These are phyloP conservation scores for Drosophila atripex DNA, from an alignment of 2,888 invertebrate genomes.

Conservation along the genomic window DNA sequence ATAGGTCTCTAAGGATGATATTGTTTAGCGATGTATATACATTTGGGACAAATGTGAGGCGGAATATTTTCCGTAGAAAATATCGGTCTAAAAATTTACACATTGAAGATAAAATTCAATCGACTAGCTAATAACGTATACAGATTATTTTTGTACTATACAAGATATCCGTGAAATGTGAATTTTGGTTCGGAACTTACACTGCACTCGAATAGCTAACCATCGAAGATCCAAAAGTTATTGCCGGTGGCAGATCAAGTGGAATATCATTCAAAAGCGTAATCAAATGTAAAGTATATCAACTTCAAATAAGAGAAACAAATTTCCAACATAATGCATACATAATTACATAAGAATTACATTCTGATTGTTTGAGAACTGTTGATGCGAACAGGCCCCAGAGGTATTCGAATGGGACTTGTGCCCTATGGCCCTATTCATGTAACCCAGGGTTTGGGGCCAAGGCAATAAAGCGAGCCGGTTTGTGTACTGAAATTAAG, in stretches of 20 bases:
- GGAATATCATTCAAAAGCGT: constrained; percentile 3
- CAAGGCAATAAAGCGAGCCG: constrained; percentile 66
- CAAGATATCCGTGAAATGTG: constrained; percentile 41
- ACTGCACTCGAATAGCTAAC: constrained; percentile 24
- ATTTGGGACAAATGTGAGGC: neutral
- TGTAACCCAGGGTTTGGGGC: constrained; percentile 54
- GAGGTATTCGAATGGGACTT: constrained; percentile 12
- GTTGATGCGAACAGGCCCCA: constrained; percentile 30
- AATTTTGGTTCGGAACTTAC: constrained; percentile 11
- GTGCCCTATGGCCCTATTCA: constrained; percentile 11
- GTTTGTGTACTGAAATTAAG: constrained; percentile 61
- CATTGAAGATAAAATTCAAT: constrained; percentile 24
- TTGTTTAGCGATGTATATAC: constrained; percentile 27
- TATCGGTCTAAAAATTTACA: constrained; percentile 13
- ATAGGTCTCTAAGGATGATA: constrained; percentile 14
- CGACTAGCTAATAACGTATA: constrained; percentile 18
- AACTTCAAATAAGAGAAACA: constrained; percentile 31
- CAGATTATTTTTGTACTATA: constrained; percentile 67
- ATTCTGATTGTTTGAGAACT: constrained; percentile 29
- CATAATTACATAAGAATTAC: constrained; percentile 12
- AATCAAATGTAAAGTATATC: constrained; percentile 40
- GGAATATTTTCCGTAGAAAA: neutral
- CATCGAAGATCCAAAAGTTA: constrained; percentile 18
- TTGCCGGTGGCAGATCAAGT: constrained; percentile 29
- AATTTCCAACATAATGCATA: constrained; percentile 21